These are phyloP conservation scores for Pterobdella sp. DNA, from an alignment of 2,888 invertebrate genomes.

Conservation along the genomic window DNA sequence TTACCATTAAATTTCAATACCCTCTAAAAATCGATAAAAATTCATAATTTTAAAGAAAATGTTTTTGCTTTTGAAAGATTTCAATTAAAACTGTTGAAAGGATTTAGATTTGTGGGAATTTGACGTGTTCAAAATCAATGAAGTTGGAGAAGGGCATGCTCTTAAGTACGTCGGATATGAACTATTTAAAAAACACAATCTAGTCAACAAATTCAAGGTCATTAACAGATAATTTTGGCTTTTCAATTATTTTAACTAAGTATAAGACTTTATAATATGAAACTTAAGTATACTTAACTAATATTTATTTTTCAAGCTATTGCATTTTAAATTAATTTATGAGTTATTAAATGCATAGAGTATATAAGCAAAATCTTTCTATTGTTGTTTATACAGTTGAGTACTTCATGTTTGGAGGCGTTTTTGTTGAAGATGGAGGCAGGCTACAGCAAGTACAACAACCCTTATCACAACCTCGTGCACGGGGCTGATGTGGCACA, in stretches of 20 bases:
- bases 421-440: conserved; percentile 78
- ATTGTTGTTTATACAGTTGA: too few species aligned
- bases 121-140: conserved; percentile 81
- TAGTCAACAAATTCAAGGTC: conserved; percentile 87
- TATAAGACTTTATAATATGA: not conserved
- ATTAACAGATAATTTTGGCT: too few species aligned
- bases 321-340: not conserved
- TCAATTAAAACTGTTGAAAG: conserved; percentile 38
- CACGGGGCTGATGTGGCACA: conserved; percentile 93
- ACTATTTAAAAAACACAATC: conserved; percentile 84
- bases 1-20: too few species aligned
- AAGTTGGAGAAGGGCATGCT: conserved; percentile 74
- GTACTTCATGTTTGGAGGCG: conserved; percentile 71
- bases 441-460: conserved; percentile 81
- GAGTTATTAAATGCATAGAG: not conserved
- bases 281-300: not conserved
- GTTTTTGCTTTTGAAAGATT: too few species aligned
- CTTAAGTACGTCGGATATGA: conserved; percentile 88
- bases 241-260: not conserved
- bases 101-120: conserved; percentile 83
- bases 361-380: not conserved
- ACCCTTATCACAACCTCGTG: conserved; percentile 88
- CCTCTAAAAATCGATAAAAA: too few species aligned
- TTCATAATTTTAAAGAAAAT: too few species aligned
- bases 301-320: not conserved